phyloP scores from a whole-genome alignment of 1,140 invertebrate genomes.

The Sarcophaga bullata region DNA sequence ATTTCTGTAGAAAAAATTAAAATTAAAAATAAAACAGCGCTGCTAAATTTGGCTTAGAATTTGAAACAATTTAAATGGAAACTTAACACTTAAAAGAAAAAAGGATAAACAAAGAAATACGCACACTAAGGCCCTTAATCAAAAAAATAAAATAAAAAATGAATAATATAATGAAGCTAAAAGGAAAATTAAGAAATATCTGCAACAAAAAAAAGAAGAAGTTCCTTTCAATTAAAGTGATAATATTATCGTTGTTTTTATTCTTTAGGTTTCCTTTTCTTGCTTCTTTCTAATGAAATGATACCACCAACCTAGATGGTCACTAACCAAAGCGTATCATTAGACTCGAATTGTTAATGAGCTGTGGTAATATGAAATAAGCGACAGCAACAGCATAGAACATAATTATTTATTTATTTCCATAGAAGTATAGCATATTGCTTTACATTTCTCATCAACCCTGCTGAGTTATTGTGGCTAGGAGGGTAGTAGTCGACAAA shows the following conservation, averaged over 20 bases:
- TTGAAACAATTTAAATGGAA: neutral
- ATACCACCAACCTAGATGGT: neutral
- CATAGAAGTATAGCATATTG: too few relatives aligned
- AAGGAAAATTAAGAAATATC: neutral
- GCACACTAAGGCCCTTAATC: neutral
- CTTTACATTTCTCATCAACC: too few relatives aligned
- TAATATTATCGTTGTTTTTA: neutral
- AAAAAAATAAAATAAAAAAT: neutral
- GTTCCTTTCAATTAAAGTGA: neutral
- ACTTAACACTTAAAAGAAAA: neutral
- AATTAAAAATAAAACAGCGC: neutral
- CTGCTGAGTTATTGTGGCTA: neutral
- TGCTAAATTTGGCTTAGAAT: slow-evolving; percentile 11
- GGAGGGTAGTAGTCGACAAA: neutral
- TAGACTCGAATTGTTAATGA: slow-evolving; percentile 22
- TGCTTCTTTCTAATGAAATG: too few relatives aligned
- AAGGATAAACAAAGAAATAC: neutral
- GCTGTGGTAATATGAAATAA: slow-evolving; percentile 31
- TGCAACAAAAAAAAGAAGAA: neutral
- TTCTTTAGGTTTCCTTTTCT: too few relatives aligned
- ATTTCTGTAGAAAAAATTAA: neutral
- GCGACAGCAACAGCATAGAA: neutral
- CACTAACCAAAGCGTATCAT: neutral
- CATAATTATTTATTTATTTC: neutral
- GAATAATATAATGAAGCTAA: neutral